Conservation (phyloP, 2,888 invertebrate genomes). For the Teleogryllus oceanicus region DNA sequence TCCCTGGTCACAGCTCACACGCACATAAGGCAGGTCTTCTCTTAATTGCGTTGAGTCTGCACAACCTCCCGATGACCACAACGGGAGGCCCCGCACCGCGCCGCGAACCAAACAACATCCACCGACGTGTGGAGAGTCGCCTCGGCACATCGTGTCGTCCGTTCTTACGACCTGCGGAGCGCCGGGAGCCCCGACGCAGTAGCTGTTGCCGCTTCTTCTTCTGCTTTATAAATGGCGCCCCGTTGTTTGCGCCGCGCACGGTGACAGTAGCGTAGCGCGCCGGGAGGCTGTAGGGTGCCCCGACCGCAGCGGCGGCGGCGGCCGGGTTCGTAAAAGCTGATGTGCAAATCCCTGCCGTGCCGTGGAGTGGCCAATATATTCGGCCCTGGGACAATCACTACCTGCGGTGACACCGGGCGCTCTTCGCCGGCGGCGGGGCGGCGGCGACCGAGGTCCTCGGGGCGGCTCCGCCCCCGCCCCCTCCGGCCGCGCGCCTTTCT, state of each 20-base stretch:
- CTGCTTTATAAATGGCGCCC: background rate
- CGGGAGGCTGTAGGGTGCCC: background rate
- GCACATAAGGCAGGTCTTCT: no score
- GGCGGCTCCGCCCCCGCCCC: background rate
- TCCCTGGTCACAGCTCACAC: no score
- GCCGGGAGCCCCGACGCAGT: background rate
- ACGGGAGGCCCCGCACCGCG: no score
- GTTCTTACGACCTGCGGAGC: background rate
- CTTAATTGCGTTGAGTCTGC: no score
- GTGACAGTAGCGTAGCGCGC: no score
- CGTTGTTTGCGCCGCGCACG: background rate
- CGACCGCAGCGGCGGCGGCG: background rate
- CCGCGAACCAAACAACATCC: no score
- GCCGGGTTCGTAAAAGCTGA: conserved; percentile 7
- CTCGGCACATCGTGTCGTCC: no score
- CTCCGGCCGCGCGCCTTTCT: background rate
- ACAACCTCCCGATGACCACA: no score
- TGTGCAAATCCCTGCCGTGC: conserved; percentile 18
- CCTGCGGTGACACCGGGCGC: background rate
- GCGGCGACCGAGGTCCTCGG: background rate
- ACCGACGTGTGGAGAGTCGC: no score
- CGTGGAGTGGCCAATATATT: conserved; percentile 9
- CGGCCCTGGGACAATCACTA: conserved; percentile 18
- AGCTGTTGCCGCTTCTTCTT: background rate
- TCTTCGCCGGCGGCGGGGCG: background rate